phyloP scores from a whole-genome alignment of 2,888 invertebrate species.

The Machimus atricapillus region DNA sequence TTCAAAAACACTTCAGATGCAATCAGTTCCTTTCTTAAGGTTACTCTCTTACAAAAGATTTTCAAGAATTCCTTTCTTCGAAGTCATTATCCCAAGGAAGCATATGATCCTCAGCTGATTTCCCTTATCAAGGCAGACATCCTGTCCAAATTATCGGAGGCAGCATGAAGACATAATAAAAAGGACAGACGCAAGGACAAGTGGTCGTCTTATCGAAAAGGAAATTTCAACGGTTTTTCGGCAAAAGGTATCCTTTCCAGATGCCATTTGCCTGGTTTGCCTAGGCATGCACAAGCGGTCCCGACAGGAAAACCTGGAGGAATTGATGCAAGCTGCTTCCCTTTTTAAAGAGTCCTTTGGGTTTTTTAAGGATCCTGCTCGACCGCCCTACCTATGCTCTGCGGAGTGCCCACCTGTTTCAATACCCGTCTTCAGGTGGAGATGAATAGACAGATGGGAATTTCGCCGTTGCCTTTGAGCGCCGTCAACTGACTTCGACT shows the following conservation, averaged over 20 bases:
- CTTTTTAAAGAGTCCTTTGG: neutral
- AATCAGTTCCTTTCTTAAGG: neutral
- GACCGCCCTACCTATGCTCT: neutral
- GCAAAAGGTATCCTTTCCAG: neutral
- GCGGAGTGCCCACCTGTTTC: neutral
- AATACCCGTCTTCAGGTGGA: neutral
- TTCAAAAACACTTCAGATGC: neutral
- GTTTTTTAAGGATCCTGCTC: neutral
- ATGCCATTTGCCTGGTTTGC: neutral
- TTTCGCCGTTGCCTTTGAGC: neutral
- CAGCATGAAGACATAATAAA: constrained; percentile 11
- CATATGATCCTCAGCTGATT: constrained; percentile 15
- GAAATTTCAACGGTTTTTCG: neutral
- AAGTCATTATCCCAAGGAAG: neutral
- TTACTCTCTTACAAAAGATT: neutral
- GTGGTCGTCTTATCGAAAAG: neutral
- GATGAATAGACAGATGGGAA: neutral
- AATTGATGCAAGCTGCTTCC: neutral
- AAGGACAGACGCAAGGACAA: neutral
- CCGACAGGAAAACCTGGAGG: neutral
- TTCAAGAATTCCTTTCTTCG: neutral
- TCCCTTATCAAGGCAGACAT: constrained; percentile 18
- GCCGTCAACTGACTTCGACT: neutral
- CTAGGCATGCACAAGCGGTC: neutral
- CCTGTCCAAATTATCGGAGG: constrained; percentile 4